Conservation (phyloP, 2,888 invertebrate genomes). For the Epirrhoe alternata region DNA sequence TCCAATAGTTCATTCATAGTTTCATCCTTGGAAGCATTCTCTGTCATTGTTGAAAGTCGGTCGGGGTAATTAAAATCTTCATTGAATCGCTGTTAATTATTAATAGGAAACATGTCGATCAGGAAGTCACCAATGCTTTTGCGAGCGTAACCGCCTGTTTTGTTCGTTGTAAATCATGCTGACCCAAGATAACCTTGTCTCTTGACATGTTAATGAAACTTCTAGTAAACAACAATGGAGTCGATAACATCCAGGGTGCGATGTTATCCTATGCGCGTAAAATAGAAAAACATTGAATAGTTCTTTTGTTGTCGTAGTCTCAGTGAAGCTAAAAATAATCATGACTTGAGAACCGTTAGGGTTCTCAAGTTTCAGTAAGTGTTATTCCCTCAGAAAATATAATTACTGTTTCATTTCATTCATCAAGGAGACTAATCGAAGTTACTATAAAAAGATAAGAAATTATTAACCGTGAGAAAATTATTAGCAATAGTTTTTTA, state of each 20-base stretch:
- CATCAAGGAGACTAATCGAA: not conserved
- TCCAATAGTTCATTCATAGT: conserved; percentile 2
- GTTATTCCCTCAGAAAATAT: not conserved
- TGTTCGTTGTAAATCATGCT: conserved; percentile 45
- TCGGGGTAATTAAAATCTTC: not conserved
- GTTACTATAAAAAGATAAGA: not conserved
- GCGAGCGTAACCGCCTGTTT: conserved; percentile 37
- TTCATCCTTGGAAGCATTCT: not conserved
- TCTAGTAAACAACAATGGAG: conserved; percentile 38
- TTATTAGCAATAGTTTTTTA: not conserved
- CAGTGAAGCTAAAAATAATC: not conserved
- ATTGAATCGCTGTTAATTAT: not conserved
- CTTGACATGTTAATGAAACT: conserved; percentile 54
- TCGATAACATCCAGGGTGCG: conserved; percentile 34
- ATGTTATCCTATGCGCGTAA: conserved; percentile 25
- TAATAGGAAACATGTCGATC: conserved; percentile 36
- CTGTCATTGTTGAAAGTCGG: not conserved
- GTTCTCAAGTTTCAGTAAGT: not conserved
- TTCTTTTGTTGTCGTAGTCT: not conserved
- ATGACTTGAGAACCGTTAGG: not conserved
- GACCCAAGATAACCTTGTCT: conserved; percentile 62
- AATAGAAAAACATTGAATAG: conserved; percentile 2
- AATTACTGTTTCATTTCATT: not conserved
- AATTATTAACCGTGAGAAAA: not conserved
- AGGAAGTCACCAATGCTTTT: conserved; percentile 41